Evolutionary conservation across 1,140 invertebrate species (phyloP), one percentile per base, ranked within the genome.

Genomic region (Microplitis mediator): DNA sequence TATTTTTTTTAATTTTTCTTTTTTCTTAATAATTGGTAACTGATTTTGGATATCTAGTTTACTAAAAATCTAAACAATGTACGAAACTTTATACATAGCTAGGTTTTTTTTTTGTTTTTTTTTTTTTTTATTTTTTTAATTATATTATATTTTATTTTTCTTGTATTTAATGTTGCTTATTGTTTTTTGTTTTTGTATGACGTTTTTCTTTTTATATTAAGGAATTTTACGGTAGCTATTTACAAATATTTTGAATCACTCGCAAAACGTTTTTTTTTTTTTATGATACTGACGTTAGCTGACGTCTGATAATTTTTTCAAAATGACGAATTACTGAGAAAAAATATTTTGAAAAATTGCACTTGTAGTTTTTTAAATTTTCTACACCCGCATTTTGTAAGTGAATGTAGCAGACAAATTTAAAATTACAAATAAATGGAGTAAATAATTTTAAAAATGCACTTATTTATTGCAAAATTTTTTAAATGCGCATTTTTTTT

Each of bases 21-120:
- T 80, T 82, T 81, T 58, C 69, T 77, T 74, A 80, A 82, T 83
- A 83, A 82, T 82, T 81, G 81, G 81, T 83, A 81, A 83, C 81
- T 83, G 81, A 83, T 82, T 74, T 82, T 75, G 65, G 71, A 81
- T 82, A 82, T 81, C 79, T 83, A 81, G 76, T 81, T 67, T 72
- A 77, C 80, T 83, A 80, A 79, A 81, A 83, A 83, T 77, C 81
- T 83, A 83, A 82, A 82, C 79, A 81, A 83, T 76, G 81, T 82
- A 83, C 72, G 82, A 82, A 82, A 83, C 72, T 82, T 82, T 83
- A 83, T 83, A 83, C 82, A 83, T 83, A 78, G 75, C 75, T 81
- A 80, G 70, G 77, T 82, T 70, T 75, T 66, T 80, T 73, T 61
- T 67, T 62, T 71, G 69, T 35, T 52, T 58, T 69, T 56, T n/a